Conservation (phyloP, 2,888 invertebrate genomes). For the Apeira syringaria region DNA sequence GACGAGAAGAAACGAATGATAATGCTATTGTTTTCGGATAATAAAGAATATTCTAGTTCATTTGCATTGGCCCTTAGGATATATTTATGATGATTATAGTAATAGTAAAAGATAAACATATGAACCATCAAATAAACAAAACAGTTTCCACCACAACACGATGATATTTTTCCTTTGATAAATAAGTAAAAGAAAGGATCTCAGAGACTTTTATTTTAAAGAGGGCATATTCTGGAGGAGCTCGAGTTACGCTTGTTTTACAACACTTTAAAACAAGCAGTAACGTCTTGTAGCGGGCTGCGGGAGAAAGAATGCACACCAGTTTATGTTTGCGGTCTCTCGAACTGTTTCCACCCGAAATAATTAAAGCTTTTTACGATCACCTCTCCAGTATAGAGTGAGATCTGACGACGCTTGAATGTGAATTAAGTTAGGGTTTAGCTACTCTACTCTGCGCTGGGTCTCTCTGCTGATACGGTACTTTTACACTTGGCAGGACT, state of each 20-base stretch:
- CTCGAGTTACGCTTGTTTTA: slow-evolving; percentile 71
- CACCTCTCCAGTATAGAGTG: slow-evolving; percentile 57
- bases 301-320: slow-evolving; percentile 67
- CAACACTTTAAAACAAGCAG: slow-evolving; percentile 79
- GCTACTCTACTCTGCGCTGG: too few species aligned
- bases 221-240: slow-evolving; percentile 49
- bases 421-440: slow-evolving; percentile 45
- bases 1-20: too few species aligned
- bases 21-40: too few species aligned
- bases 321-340: slow-evolving; percentile 72
- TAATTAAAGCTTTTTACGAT: slow-evolving; percentile 81
- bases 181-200: slow-evolving; percentile 40
- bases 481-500: too few species aligned
- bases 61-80: too few species aligned
- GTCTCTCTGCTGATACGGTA: too few species aligned
- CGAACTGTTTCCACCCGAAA: slow-evolving; percentile 64
- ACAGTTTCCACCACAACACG: neutral
- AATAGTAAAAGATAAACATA: neutral
- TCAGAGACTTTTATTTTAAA: slow-evolving; percentile 55
- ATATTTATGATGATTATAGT: too few species aligned
- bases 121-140: neutral
- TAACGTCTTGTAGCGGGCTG: slow-evolving; percentile 62
- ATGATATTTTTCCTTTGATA: slow-evolving; percentile 29
- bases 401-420: slow-evolving; percentile 50
- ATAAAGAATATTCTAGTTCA: too few species aligned